Evolutionary conservation across 92 coral and sea anemone species (phyloP), one percentile per base, ranked within the genome.

Genomic region (Epizoanthus illoricatus): DNA sequence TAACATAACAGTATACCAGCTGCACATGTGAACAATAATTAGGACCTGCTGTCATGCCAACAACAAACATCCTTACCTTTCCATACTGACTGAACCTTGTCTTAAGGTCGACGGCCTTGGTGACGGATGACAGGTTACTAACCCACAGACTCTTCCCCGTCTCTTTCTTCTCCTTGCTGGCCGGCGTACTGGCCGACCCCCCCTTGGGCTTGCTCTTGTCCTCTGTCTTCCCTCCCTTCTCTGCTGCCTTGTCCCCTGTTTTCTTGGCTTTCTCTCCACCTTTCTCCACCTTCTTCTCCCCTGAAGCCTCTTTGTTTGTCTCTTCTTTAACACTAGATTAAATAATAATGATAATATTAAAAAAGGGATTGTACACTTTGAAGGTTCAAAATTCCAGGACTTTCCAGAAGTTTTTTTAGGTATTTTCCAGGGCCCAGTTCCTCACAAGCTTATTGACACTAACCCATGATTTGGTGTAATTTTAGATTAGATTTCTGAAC

Each of bases 61-160:
- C 5, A 63, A 63, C 23, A 19, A 63, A 24, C 11, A 12, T 7
- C 28, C 90, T 84, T 71, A 96, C 99, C 96, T 96, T 96, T 69
- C 99, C 99, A 82, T 96, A 92, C 84, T 96, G 99, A 43, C 96
- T 93, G 75, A 96, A 96, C 71, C 99, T 85, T n/a, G 99, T 96
- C 81, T 96, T 96, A 58, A 96, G 94, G 85, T 96, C 99, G 43
- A 97, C 99, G 41, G 99, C 99, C 70, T 97, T 87, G 18, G 99
- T 96, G 86, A 96, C 92, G 16, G 99, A 96, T 0, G 99, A 96
- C 84, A 96, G 74, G 59, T 96, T 96, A 84, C 97, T 92, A 79
- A 96, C 99, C 99, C 99, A 96, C 71, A 96, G 88, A 58, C 97
- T 96, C 80, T 96, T 96, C 20, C 99, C 99, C 61, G 92, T 76